phyloP scores from a whole-genome alignment of 2,797 vertebrate genomes.

The Mormyrops boulengeri region DNA sequence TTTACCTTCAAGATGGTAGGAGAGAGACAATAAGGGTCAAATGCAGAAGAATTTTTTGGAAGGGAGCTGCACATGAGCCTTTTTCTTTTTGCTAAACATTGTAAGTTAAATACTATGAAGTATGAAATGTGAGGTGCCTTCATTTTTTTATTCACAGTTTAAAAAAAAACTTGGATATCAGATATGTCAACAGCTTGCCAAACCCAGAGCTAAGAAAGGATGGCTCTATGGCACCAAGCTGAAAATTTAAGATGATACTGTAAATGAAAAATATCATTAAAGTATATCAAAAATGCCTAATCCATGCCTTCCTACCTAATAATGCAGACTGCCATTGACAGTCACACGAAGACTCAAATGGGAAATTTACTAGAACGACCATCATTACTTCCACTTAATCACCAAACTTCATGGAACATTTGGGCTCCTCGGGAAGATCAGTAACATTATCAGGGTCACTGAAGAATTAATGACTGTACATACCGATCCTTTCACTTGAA shows the following conservation, averaged over 20 bases:
- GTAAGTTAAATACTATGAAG: slow-evolving; percentile 45
- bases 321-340: not conserved
- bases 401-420: not conserved
- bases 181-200: slow-evolving; percentile 33
- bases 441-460: slow-evolving; percentile 1
- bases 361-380: not conserved
- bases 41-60: slow-evolving; percentile 12
- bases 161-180: slow-evolving; percentile 39
- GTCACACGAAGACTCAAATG: not conserved
- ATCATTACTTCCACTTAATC: not conserved
- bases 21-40: slow-evolving; percentile 10
- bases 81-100: not conserved
- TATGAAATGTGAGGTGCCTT: slow-evolving; percentile 41
- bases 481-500: not conserved
- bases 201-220: slow-evolving; percentile 57
- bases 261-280: slow-evolving; percentile 18
- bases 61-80: not conserved
- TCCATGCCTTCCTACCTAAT: not conserved
- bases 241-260: slow-evolving; percentile 35
- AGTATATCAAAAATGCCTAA: slow-evolving; percentile 26
- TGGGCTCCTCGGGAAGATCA: not conserved
- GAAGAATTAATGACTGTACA: not conserved
- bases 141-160: slow-evolving; percentile 31
- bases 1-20: not conserved
- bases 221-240: slow-evolving; percentile 34